Evolutionary conservation across 2,113 vertebrate genomes (phyloP).

Genomic region (Hippocampus comes): DNA sequence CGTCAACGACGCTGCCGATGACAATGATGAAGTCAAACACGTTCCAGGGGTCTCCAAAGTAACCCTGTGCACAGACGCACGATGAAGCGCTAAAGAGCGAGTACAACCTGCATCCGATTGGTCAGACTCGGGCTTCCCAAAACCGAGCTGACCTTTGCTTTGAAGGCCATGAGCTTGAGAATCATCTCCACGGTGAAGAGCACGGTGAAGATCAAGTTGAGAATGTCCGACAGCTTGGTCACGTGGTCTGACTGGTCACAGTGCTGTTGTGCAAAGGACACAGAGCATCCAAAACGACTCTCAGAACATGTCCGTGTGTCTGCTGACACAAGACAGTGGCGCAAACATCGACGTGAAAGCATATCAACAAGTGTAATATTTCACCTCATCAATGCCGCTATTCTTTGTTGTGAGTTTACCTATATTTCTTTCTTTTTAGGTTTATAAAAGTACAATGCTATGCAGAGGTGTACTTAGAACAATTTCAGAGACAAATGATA

Average conservation of each 20-base stretch:
- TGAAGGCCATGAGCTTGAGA: slow-evolving; percentile 95
- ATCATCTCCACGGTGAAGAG: slow-evolving; percentile 96
- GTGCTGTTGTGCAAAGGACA: slow-evolving; percentile 72
- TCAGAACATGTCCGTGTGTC: neutral
- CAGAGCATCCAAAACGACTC: neutral
- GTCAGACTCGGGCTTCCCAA: too few relatives aligned
- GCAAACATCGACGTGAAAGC: too few relatives aligned
- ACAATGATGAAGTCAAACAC: slow-evolving; percentile 98
- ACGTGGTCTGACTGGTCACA: slow-evolving; percentile 91
- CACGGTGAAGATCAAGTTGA: slow-evolving; percentile 92
- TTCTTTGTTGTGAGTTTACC: too few relatives aligned
- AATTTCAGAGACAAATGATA: too few relatives aligned
- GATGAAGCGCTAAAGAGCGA: neutral
- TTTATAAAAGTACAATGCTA: too few relatives aligned
- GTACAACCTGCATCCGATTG: neutral
- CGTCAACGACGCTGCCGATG: slow-evolving; percentile 92
- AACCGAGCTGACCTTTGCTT: slow-evolving; percentile 78
- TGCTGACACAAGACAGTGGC: too few relatives aligned
- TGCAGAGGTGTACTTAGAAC: too few relatives aligned
- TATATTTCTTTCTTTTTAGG: too few relatives aligned
- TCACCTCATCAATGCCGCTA: too few relatives aligned
- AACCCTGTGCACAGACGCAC: slow-evolving; percentile 76
- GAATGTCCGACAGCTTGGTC: slow-evolving; percentile 85
- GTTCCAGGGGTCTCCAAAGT: slow-evolving; percentile 99
- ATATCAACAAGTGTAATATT: too few relatives aligned